phyloP scores from a whole-genome alignment of 2,113 vertebrate genomes.

The Rana temporaria region DNA sequence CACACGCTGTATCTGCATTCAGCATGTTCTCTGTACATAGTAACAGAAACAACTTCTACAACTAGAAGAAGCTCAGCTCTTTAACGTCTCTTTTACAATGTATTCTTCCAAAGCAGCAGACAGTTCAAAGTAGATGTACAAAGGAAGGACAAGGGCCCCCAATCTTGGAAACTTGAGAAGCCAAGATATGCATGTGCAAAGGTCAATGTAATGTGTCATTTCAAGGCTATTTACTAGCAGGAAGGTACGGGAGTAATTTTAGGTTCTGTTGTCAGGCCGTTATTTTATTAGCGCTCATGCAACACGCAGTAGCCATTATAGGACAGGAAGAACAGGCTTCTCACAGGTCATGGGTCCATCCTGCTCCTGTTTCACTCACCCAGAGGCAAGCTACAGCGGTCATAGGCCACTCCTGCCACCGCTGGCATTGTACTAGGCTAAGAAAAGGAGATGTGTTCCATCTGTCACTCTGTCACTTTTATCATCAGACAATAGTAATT shows the following conservation, averaged over 20 bases:
- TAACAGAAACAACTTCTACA: too few relatives aligned
- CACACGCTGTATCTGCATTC: not conserved
- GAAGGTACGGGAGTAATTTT: too few relatives aligned
- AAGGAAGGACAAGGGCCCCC: too few relatives aligned
- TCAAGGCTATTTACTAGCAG: not conserved
- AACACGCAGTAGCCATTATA: not conserved
- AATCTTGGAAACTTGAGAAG: too few relatives aligned
- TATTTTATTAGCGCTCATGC: not conserved
- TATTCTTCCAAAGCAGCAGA: too few relatives aligned
- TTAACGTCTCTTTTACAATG: too few relatives aligned
- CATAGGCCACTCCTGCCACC: conserved; percentile 13
- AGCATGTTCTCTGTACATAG: not conserved
- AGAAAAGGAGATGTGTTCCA: not conserved
- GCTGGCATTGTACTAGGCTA: conserved; percentile 10
- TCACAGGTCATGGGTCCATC: conserved; percentile 46
- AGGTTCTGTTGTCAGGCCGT: not conserved
- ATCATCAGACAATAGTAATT: not conserved
- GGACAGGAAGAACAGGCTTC: conserved; percentile 42
- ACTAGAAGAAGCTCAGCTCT: too few relatives aligned
- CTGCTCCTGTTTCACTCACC: conserved; percentile 32
- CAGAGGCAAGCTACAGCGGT: not conserved
- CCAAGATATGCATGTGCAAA: not conserved
- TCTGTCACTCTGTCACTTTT: too few relatives aligned
- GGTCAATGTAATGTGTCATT: conserved; percentile 21
- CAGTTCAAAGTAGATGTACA: too few relatives aligned